phyloP scores from a whole-genome alignment of 2,113 vertebrate species.

The Pseudopodoces humilis region DNA sequence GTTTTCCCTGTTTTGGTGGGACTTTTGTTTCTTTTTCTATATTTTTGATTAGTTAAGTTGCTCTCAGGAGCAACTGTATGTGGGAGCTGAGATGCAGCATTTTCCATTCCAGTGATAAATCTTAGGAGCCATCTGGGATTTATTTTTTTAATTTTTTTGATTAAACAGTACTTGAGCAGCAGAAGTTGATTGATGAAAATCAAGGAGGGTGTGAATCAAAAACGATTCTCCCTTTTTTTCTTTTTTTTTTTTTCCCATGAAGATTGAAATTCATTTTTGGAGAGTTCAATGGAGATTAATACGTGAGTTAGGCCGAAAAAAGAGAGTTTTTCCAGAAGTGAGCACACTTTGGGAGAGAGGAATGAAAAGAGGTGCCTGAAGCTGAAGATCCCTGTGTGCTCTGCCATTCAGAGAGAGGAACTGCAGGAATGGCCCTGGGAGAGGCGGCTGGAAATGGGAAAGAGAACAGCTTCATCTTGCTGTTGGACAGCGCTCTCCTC shows the following conservation, averaged over 20 bases:
- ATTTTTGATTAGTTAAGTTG: neutral
- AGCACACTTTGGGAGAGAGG: neutral
- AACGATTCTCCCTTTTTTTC: neutral
- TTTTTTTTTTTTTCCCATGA: neutral
- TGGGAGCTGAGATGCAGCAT: neutral
- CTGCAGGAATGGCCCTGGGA: neutral
- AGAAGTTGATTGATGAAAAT: slow-evolving; percentile 55
- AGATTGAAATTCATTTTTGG: slow-evolving; percentile 24
- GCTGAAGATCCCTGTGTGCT: neutral
- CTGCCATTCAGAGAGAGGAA: neutral
- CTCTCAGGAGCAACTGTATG: neutral
- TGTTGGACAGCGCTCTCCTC: neutral
- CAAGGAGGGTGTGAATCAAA: slow-evolving; percentile 21
- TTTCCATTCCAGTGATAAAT: neutral
- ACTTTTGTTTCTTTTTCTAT: fast-evolving
- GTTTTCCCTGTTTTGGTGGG: neutral
- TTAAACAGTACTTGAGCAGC: slow-evolving; percentile 36
- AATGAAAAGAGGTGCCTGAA: neutral
- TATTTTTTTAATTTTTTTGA: slow-evolving; percentile 16
- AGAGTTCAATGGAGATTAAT: slow-evolving; percentile 42
- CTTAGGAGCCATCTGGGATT: slow-evolving; percentile 4
- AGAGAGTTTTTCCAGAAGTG: neutral
- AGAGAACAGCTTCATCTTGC: neutral
- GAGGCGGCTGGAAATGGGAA: neutral
- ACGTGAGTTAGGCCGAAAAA: neutral